A percentile compares a stretch with the other conserved stretches of the same genome.
phyloP scores from a whole-genome alignment of 2,888 invertebrate species.

The Atethmia centrago region DNA sequence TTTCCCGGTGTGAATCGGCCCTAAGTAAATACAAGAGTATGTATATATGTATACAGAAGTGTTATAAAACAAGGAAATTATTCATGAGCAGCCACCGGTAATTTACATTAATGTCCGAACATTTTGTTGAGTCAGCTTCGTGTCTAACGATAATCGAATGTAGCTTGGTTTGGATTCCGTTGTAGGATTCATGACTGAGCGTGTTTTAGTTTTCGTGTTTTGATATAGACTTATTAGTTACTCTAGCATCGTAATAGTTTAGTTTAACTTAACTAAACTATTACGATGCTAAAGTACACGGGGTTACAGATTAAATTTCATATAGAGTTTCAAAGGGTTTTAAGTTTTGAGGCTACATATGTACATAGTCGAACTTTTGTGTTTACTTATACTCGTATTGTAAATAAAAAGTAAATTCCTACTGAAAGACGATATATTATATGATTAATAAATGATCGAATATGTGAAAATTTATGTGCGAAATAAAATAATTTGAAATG shows the following conservation, averaged over 20 bases:
- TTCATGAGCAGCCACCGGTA: conserved; percentile 59
- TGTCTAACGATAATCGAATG: conserved; percentile 14
- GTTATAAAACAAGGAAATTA: conserved; percentile 61
- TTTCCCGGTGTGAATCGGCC: too few relatives aligned
- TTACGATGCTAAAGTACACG: too few relatives aligned
- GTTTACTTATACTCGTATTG: neutral
- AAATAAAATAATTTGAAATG: neutral
- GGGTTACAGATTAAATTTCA: neutral
- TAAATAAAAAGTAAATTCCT: neutral
- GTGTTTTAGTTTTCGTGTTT: conserved; percentile 8
- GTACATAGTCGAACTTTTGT: neutral
- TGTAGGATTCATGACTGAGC: conserved; percentile 11
- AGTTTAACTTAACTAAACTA: too few relatives aligned
- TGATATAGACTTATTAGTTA: neutral
- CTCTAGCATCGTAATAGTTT: neutral
- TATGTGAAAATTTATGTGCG: too few relatives aligned
- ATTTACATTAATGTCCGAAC: conserved; percentile 60
- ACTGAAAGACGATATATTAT: too few relatives aligned
- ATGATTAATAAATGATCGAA: too few relatives aligned
- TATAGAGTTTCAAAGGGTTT: neutral
- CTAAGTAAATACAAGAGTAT: too few relatives aligned
- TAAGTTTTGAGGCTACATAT: neutral
- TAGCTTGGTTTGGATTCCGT: neutral
- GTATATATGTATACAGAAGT: conserved; percentile 9
- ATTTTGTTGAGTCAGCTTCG: conserved; percentile 58